Evolutionary conservation across 2,888 invertebrate species (phyloP).

Genomic region (Bellardia bayeri): DNA sequence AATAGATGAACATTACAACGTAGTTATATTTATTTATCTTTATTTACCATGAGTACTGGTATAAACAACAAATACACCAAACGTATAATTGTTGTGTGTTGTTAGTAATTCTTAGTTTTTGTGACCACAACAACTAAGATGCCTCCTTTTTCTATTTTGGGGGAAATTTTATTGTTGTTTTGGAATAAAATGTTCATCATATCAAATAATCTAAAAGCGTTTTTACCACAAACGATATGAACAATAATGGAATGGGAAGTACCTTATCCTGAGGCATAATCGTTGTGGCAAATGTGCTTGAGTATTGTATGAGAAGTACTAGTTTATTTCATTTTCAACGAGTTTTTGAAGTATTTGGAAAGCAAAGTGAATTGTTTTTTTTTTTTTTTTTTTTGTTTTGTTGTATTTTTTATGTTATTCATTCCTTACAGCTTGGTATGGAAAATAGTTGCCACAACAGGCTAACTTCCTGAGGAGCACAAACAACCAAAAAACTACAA

Average conservation of each 20-base stretch:
- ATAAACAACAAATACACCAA: neutral
- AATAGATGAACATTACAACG: no score
- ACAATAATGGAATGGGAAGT: slow-evolving; percentile 73
- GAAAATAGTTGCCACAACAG: slow-evolving; percentile 32
- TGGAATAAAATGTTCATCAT: slow-evolving; percentile 69
- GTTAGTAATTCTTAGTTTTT: slow-evolving; percentile 15
- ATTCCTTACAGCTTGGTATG: slow-evolving; percentile 9
- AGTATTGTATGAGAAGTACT: slow-evolving; percentile 34
- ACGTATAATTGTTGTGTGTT: slow-evolving; percentile 44
- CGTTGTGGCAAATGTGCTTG: slow-evolving; percentile 57
- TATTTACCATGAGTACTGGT: no score
- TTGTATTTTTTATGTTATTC: neutral
- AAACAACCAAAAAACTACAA: slow-evolving; percentile 9
- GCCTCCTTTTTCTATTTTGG: neutral
- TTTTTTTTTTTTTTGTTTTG: neutral
- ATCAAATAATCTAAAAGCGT: slow-evolving; percentile 72
- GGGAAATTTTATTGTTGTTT: neutral
- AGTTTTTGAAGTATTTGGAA: slow-evolving; percentile 53
- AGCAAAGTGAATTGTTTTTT: slow-evolving; percentile 61
- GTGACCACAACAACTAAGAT: slow-evolving; percentile 30
- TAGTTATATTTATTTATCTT: no score
- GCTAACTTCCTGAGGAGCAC: slow-evolving; percentile 50
- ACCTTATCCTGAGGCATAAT: slow-evolving; percentile 71
- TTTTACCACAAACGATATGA: slow-evolving; percentile 70
- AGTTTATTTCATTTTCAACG: slow-evolving; percentile 52